These are phyloP conservation scores for Erynnis tages DNA, from an alignment of 2,888 invertebrate species.

Conservation along the genomic window DNA sequence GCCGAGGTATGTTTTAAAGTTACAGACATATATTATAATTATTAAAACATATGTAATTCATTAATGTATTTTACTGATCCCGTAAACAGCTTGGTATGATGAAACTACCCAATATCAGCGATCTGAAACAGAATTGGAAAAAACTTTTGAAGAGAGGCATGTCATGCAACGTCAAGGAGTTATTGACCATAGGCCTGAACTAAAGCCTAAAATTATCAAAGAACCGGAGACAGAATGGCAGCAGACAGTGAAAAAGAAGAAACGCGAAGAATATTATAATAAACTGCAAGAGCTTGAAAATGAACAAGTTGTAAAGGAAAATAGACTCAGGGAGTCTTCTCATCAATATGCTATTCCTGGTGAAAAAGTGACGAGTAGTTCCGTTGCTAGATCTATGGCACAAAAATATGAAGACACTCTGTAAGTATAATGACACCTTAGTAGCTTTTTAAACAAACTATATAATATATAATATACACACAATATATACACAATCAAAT, in stretches of 20 bases:
- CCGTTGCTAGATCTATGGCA: constrained; percentile 93
- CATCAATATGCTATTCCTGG: constrained; percentile 94
- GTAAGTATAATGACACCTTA: constrained; percentile 81
- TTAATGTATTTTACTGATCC: constrained; percentile 40
- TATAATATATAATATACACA: no score
- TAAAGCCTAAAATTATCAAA: constrained; percentile 85
- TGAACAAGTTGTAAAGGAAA: constrained; percentile 91
- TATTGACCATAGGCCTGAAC: constrained; percentile 83
- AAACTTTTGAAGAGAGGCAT: constrained; percentile 93
- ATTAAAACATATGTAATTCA: constrained; percentile 22
- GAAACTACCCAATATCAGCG: constrained; percentile 93
- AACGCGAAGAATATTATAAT: constrained; percentile 90
- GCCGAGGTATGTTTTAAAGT: constrained; percentile 65
- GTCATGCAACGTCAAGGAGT: constrained; percentile 85
- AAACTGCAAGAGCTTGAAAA: constrained; percentile 92
- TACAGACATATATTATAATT: constrained; percentile 21
- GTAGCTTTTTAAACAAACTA: no score
- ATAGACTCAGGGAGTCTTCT: constrained; percentile 86
- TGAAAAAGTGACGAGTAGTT: constrained; percentile 88
- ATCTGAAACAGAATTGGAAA: constrained; percentile 91
- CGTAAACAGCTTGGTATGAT: constrained; percentile 92
- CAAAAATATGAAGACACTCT: constrained; percentile 91
- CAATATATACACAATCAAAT: no score
- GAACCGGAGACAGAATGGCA: constrained; percentile 93
- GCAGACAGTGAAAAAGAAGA: constrained; percentile 89